phyloP scores from a whole-genome alignment of 2,888 invertebrate genomes.

The Ferdinandea cuprea region DNA sequence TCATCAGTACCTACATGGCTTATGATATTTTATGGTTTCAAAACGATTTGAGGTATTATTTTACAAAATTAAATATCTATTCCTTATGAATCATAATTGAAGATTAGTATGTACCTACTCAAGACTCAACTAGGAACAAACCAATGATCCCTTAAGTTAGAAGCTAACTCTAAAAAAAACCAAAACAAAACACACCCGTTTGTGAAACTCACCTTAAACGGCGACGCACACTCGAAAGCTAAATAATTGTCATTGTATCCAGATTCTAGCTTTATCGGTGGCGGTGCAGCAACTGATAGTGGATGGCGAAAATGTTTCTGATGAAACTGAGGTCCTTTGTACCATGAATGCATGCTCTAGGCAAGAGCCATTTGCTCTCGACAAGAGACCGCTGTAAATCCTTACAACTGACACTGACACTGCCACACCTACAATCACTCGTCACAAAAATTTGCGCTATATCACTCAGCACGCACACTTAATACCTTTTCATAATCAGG shows the following conservation, averaged over 20 bases:
- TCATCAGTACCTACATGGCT: too few relatives aligned
- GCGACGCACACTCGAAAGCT: constrained; percentile 71
- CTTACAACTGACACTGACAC: constrained; percentile 23
- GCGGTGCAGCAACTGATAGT: constrained; percentile 81
- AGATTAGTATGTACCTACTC: too few relatives aligned
- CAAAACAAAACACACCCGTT: too few relatives aligned
- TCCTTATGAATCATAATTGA: too few relatives aligned
- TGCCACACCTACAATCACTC: constrained; percentile 3
- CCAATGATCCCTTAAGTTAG: too few relatives aligned
- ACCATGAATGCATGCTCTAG: constrained; percentile 83
- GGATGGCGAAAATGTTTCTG: constrained; percentile 81
- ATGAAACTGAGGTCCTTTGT: constrained; percentile 83
- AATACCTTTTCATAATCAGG: constrained; percentile 2
- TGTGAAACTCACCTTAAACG: constrained; percentile 62
- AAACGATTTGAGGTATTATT: too few relatives aligned
- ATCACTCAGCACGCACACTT: not conserved
- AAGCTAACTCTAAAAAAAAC: too few relatives aligned
- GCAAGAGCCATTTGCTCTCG: constrained; percentile 70
- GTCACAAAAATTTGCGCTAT: not conserved
- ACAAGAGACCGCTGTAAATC: constrained; percentile 49
- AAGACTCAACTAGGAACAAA: too few relatives aligned
- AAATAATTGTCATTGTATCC: constrained; percentile 73
- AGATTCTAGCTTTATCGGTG: constrained; percentile 72
- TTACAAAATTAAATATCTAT: too few relatives aligned
- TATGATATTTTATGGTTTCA: too few relatives aligned